Conservation (phyloP, 1,140 invertebrate genomes). For the Ostrea edulis region DNA sequence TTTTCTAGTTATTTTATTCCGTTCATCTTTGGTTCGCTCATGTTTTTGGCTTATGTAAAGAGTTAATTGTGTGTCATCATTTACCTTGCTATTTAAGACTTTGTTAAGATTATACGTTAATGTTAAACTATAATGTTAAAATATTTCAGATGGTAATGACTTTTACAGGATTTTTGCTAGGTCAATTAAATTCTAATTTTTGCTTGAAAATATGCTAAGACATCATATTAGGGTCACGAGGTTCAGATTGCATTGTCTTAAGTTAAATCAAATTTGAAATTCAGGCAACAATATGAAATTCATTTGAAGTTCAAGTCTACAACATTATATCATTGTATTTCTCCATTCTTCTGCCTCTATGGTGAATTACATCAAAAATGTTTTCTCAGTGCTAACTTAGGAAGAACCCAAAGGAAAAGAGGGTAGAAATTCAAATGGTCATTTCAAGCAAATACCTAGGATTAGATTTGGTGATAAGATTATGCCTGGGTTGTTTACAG, state of each 20-base stretch:
- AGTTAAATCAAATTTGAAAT: slow-evolving; percentile 15
- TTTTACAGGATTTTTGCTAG: background rate
- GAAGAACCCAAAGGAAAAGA: background rate
- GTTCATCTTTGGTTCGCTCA: background rate
- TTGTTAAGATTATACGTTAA: background rate
- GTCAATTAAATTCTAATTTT: background rate
- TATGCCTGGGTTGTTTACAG: slow-evolving; percentile 1
- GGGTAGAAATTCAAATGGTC: background rate
- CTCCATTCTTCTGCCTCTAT: background rate
- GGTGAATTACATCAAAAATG: slow-evolving; percentile 23
- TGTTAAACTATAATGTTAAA: background rate
- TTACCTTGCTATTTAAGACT: background rate
- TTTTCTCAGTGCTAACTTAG: background rate
- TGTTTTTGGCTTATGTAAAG: background rate
- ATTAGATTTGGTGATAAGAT: slow-evolving; percentile 37
- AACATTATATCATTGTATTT: slow-evolving; percentile 24
- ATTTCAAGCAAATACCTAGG: slow-evolving; percentile 12
- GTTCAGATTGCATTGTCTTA: slow-evolving; percentile 25
- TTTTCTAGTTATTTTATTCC: background rate
- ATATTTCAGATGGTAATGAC: slow-evolving; percentile 35
- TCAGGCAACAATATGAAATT: background rate
- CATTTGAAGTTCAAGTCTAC: slow-evolving; percentile 10
- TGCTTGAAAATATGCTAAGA: background rate
- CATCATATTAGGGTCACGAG: background rate
- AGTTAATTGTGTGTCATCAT: background rate